Evolutionary conservation across 2,113 vertebrate genomes (phyloP).

Genomic region (Indicator indicator): DNA sequence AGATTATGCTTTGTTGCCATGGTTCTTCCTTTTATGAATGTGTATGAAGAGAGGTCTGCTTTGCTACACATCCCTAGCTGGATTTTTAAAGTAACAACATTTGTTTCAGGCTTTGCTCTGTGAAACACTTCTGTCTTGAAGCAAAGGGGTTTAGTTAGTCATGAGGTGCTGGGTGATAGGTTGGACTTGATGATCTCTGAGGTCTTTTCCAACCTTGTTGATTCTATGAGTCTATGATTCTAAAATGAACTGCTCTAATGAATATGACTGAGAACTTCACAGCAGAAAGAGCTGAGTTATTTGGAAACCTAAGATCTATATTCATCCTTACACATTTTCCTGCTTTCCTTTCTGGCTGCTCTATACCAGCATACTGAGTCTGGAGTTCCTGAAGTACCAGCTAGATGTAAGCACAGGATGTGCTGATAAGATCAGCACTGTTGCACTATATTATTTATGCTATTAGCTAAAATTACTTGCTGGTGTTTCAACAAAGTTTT

Average conservation of each 20-base stretch:
- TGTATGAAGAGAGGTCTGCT: neutral
- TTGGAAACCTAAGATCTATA: neutral
- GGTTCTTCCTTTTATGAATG: neutral
- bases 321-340: neutral
- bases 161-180: no score
- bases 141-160: neutral
- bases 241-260: neutral
- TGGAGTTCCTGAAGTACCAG: neutral
- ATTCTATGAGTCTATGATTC: no score
- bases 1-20: neutral
- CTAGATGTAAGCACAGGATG: neutral
- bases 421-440: neutral
- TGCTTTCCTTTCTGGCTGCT: neutral
- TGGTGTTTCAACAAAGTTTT: neutral
- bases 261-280: neutral
- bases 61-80: neutral
- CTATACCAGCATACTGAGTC: neutral
- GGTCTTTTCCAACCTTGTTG: no score
- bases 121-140: neutral
- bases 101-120: neutral
- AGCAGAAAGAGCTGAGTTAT: neutral
- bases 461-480: neutral
- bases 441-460: neutral
- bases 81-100: neutral
- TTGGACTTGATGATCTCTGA: no score